Evolutionary conservation across 2,113 vertebrate genomes (phyloP), one percentile per base, ranked within the genome.

Genomic region (Pimephales promelas): DNA sequence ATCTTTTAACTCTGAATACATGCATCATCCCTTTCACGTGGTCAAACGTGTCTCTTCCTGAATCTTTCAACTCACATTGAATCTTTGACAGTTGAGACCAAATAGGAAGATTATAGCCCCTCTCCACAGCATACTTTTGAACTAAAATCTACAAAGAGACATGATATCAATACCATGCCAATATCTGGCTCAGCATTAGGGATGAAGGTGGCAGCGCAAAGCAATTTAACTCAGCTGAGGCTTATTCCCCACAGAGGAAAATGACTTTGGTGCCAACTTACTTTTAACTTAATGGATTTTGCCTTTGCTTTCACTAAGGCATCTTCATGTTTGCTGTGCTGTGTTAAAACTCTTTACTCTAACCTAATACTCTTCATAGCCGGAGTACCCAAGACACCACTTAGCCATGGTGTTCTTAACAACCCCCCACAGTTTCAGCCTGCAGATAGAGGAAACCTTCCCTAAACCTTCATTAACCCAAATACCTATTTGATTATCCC

Each of bases 201-300:
- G 77, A 79, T 79, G n/a, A 78, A 78, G 75, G 75, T 57, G 74
- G 52, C 74, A 77, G 52, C 10, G 28, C 74, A 77, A 74, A 57
- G 52, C 52, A 11, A 43, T 78, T 78, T 78, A 78, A 43, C 52
- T 78, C 56, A 45, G 77, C 57, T 18, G 36, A 61, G 76, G 76
- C 34, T 79, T 79, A 79, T 64, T 62, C 57, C 77, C 40, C 40
- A 45, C 40, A 45, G 36, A 47, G 8, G 16, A 64, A 79, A 49
- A 73, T 73, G 71, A 49, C 71, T 49, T 73, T 43, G 14, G 40
- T 45, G 47, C 71, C 45, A 49, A 45, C 57, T 64, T 59, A 79
- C 77, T 79, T 78, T 78, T 64, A 79, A 79, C 59, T 28, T 79
- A 64, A 79, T 62, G 77, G 77, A 47, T 79, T 79, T 47, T 47